Evolutionary conservation across 1,140 invertebrate species (phyloP), one percentile per base, ranked within the genome.

Genomic region (Odontomachus brunneus): DNA sequence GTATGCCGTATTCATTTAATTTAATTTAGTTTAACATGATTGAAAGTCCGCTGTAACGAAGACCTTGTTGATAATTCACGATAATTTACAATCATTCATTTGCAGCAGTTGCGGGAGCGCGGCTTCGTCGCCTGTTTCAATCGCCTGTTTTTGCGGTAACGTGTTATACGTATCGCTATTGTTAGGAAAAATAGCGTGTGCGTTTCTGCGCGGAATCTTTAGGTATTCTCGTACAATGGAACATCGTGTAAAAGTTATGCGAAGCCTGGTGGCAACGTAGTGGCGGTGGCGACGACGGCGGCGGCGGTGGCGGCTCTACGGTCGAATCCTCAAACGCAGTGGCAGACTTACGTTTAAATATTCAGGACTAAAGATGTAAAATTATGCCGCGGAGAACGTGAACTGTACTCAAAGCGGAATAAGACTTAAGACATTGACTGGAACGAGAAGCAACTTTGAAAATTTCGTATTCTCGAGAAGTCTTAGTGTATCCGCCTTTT

Each of bases 341-440:
- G 65, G 75, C 75, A 80, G 75, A 80, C 75, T 80, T 80, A 80
- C 51, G 75, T 80, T 80, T 80, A 80, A 80, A 80, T 80, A 80
- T 80, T 80, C 75, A 80, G 51, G 33, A 71, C 75, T 71, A 80
- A 80, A 80, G 75, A 80, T 80, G 75, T 80, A 80, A 80, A 80
- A 80, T 80, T 80, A 80, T 80, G 75, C 75, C 51, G 75, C 65
- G 75, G 65, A 80, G 75, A 80, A 80, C 75, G 75, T 80, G 75
- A 80, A 80, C 75, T 80, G 75, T 80, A 71, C 65, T 51, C 65
- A 80, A 71, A 80, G 75, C 75, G 65, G 75, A 80, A 33, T 80
- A 80, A 80, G 65, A 80, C 75, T 80, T 80, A 80, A 80, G 75
- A 80, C 75, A 80, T 80, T 80, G 75, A 80, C 75, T 80, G 65